Base-by-base conservation (phyloP, 2,888 invertebrate genomes). In the Volucella bombylans region DNA sequence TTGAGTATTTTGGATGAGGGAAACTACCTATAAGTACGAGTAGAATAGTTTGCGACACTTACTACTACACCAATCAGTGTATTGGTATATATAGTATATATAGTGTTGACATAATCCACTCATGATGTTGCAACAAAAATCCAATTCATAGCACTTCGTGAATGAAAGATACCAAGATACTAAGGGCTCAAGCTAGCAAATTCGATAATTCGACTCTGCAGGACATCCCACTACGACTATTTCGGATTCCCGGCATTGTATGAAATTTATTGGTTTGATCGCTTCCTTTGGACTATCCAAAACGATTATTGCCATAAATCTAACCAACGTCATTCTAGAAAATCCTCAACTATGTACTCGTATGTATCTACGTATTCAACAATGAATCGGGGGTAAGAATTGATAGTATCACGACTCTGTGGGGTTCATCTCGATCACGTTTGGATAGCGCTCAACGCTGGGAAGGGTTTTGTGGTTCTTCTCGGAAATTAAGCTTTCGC, bases 401-500 rank as follows among this genome's bases (percentile, higher is more conserved):
- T 39, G 55, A 1, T 54, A 31, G 11, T 11, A 52, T 52, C n/a
- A 18, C 11, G 14, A 55, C 23, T 62, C 39, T 38, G 54, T 59
- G 11, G 41, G 41, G 38, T 31, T 6, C 15, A 31, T 8, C 55
- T 18, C 23, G 3, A 38, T 15, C 38, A 31, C 15, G 14, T 14
- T 62, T 9, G 14, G 8, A 49, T n/a, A 9, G n/a, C 49, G 49
- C 49, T 14, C 12, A 31, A 31, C 6, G 31, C 31, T 31, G 31
- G 6, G 31, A 31, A 52, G 54, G 41, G 55, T 68, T 69, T 50
- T 69, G 73, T 80, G 82, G 82, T 79, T 69, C 41, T 73, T 79
- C 41, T 57, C 82, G 82, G 79, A 83, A 83, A 83, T 83, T 80
- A 83, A 83, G 79, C 73, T 73, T 69, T 79, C 74, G 69, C 79